A percentile compares a stretch with the other conserved stretches of the same genome.
Conservation (phyloP, 2,113 vertebrate species). For the Cebus imitator region DNA sequence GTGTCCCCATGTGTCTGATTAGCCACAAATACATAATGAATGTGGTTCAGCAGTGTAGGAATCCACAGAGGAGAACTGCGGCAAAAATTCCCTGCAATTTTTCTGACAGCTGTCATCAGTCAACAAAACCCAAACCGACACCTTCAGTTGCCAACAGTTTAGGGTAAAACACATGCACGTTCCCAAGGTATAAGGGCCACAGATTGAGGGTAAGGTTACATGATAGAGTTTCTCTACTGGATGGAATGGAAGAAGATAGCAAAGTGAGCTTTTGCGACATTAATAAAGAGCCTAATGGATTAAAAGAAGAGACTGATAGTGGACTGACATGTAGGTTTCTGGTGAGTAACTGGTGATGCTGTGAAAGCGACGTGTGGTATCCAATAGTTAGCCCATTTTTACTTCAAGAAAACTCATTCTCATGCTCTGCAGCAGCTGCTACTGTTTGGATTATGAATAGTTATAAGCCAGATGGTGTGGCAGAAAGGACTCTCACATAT, state of each 20-base stretch:
- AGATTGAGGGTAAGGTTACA: not conserved
- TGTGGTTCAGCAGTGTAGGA: not conserved
- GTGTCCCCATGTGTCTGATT: not conserved
- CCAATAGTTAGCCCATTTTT: conserved; percentile 70
- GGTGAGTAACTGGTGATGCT: conserved; percentile 66
- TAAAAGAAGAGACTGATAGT: conserved; percentile 6
- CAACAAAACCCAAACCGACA: not conserved
- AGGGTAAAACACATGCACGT: not conserved
- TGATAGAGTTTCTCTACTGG: not conserved
- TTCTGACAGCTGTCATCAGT: conserved; percentile 35
- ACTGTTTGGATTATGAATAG: conserved; percentile 84
- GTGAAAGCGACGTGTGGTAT: conserved; percentile 66
- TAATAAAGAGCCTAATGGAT: not conserved
- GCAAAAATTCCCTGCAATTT: not conserved
- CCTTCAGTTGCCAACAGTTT: not conserved
- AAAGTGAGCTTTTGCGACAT: not conserved
- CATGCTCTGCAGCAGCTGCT: conserved; percentile 82
- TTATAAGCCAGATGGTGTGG: conserved; percentile 86
- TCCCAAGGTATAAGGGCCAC: not conserved
- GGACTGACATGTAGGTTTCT: conserved; percentile 40
- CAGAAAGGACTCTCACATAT: conserved; percentile 81
- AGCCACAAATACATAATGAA: not conserved
- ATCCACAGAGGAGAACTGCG: not conserved
- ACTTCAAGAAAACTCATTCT: conserved; percentile 77
- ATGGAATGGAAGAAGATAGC: not conserved